phyloP scores from a whole-genome alignment of 37 sponge, comb jelly and placozoan genomes.

The Beroe ovata region DNA sequence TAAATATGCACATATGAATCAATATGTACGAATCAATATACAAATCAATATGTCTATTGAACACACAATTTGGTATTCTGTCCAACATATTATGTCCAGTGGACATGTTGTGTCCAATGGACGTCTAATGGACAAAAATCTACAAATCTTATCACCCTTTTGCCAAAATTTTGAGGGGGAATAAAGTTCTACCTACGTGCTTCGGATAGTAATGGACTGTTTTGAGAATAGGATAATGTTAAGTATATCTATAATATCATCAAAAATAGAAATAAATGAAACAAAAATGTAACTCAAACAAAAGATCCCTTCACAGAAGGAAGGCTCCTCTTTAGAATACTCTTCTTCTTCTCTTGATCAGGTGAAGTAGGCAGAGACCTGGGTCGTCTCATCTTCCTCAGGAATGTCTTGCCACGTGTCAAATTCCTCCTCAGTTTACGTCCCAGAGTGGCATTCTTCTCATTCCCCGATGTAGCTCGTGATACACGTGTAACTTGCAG shows the following conservation, averaged over 20 bases:
- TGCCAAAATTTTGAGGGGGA: no score
- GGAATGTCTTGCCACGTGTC: constrained; percentile 32
- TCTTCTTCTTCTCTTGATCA: neutral
- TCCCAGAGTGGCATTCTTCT: constrained; percentile 1
- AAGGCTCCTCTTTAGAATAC: constrained; percentile 9
- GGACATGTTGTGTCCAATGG: no score
- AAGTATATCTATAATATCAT: neutral
- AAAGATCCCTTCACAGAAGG: constrained; percentile 35
- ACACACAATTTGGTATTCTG: no score
- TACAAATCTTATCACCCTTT: no score
- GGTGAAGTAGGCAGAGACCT: constrained; percentile 33
- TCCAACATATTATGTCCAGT: no score
- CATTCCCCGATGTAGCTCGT: neutral
- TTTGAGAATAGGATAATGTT: no score
- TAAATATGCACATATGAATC: no score
- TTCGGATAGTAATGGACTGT: no score
- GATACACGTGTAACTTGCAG: neutral
- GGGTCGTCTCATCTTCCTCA: constrained; percentile 57
- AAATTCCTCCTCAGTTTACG: neutral
- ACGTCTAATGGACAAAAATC: no score
- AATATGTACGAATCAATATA: no score
- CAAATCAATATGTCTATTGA: no score
- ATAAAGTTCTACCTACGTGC: no score
- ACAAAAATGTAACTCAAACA: neutral
- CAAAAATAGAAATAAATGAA: neutral